These are phyloP conservation scores for Epizoanthus rinbou DNA, from an alignment of 92 coral and sea anemone species.

Conservation along the genomic window DNA sequence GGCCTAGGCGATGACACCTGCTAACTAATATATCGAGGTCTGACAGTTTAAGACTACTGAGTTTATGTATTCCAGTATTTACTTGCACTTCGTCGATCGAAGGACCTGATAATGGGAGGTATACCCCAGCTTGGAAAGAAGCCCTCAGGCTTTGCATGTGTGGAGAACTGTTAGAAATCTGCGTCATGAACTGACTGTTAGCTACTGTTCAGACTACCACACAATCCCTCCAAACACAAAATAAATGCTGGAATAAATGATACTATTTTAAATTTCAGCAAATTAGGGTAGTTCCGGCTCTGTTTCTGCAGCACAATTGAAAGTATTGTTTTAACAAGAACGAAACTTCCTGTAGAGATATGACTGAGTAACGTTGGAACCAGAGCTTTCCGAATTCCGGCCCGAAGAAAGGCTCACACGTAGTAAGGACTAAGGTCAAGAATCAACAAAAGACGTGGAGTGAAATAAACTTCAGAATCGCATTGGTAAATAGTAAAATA, in stretches of 20 bases:
- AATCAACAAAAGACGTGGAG: too few relatives aligned
- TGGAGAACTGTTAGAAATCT: neutral
- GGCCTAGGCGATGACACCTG: conserved; percentile 32
- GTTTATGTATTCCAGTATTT: conserved; percentile 12
- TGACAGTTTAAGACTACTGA: conserved; percentile 31
- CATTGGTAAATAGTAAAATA: too few relatives aligned
- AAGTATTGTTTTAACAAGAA: neutral
- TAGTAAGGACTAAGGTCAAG: too few relatives aligned
- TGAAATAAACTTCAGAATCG: too few relatives aligned
- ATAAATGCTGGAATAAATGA: too few relatives aligned
- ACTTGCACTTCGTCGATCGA: conserved; percentile 39
- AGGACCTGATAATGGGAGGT: conserved; percentile 9
- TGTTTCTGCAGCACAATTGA: neutral
- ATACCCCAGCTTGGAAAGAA: too few relatives aligned
- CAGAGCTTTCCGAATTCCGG: neutral
- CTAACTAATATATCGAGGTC: conserved; percentile 10
- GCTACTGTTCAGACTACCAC: too few relatives aligned
- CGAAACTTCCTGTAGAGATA: neutral
- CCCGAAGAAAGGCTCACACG: neutral
- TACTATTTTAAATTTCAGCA: neutral
- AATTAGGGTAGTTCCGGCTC: neutral
- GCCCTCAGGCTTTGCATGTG: neutral
- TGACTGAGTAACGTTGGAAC: neutral
- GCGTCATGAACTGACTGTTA: too few relatives aligned
- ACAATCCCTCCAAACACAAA: too few relatives aligned